Conservation (phyloP, 1,140 invertebrate species). For the Charaxes varanes region DNA sequence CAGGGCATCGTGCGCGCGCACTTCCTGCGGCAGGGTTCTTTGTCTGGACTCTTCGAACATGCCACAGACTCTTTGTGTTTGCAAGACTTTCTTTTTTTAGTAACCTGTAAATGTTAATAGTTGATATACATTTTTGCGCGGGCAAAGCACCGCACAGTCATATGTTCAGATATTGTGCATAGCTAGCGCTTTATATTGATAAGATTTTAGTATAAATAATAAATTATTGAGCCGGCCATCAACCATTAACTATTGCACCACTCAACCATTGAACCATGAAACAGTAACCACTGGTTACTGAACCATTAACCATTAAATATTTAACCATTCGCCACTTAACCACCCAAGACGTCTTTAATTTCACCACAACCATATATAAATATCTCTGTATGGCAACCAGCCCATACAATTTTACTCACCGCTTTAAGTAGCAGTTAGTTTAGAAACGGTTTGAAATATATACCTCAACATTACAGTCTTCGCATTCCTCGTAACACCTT, state of each 20-base stretch:
- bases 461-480: conserved; percentile 63
- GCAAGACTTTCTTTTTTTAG: conserved; percentile 60
- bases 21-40: conserved; percentile 48
- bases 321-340: no score
- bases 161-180: no score
- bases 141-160: no score
- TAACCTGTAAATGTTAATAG: conserved; percentile 35
- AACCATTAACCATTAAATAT: no score
- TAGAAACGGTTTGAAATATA: conserved; percentile 6
- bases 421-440: not conserved
- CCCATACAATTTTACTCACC: not conserved
- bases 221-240: no score
- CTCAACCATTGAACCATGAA: no score
- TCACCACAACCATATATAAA: no score
- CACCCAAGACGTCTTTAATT: no score
- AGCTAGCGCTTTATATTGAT: no score
- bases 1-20: conserved; percentile 67
- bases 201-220: no score
- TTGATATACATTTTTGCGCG: not conserved
- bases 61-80: conserved; percentile 50
- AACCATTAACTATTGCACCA: no score
- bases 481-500: conserved; percentile 71
- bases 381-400: not conserved
- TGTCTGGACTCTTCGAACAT: conserved; percentile 54
- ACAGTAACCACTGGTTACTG: no score